Evolutionary conservation across 2,797 vertebrate genomes (phyloP), one percentile per base, ranked within the genome.

Genomic region (Helostoma temminkii): DNA sequence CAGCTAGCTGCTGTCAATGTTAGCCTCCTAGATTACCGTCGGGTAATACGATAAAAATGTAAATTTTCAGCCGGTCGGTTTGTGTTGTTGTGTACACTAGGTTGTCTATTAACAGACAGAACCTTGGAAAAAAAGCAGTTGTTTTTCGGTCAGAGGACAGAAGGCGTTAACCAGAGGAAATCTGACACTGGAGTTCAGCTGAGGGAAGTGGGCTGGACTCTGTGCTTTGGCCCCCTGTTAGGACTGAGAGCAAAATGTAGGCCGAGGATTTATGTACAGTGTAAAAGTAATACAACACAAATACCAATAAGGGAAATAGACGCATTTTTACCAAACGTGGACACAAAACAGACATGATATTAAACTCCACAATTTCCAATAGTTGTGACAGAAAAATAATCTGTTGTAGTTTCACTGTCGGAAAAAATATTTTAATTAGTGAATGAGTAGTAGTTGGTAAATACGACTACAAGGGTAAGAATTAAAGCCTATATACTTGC

Each of bases 141-240:
- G 71, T 90, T 85, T 86, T 77, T 84, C 46, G 50, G 65, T 82
- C 50, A 66, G 59, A 30, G 45, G 58, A 63, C 52, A 37, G 42
- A 80, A 87, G 89, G 91, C 88, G 90, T 91, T 74, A 48, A 87
- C 85, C 74, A 19, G 41, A 42, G 58, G 92, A 84, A 91, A 94
- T 45, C 43, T 73, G 90, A 94, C 87, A 91, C 92, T 77, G 65
- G 65, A 71, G 69, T 81, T 66, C 89, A 92, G 92, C 91, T 93
- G 92, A 79, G 80, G 49, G 84, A 60, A 79, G 87, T 76, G 90
- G 75, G 89, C 77, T 50, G 84, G 59, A 80, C 87, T 83, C 21
- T 16, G 72, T 65, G 84, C 78, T 45, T 50, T 62, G 74, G 70
- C 70, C 70, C n/a, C 62, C 30, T 9, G 32, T 14, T 6, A 18